Evolutionary conservation across 1,140 invertebrate species (phyloP), one percentile per base, ranked within the genome.

Genomic region (Lepidurus couesii): DNA sequence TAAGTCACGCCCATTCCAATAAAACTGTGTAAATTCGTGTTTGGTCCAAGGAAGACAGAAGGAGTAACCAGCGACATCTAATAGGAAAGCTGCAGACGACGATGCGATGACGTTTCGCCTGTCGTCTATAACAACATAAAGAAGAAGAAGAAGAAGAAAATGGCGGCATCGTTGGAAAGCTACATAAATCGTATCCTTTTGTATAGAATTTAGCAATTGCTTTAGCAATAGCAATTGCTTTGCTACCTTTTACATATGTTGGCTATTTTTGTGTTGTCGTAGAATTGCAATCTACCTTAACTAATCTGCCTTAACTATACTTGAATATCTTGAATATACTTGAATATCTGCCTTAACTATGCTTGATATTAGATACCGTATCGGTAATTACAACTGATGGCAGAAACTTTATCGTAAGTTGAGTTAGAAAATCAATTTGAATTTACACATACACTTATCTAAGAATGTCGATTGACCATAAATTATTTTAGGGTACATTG

Each of bases 331-430:
- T n/a, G n/a, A n/a, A n/a, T n/a, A n/a, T n/a, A n/a, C n/a, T n/a
- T n/a, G n/a, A n/a, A 79, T 78, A 81, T 81, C 82, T 85, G 86
- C 84, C 85, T 86, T 86, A 84, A 84, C 81, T 80, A 76, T 77
- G 81, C 0, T 77, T 42, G 6, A 75, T 81, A 77, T 81, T 80
- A 93, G 92, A 94, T 87, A 95, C 93, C 74, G 95, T 98, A 79
- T 95, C 93, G 73, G 94, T 98, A 80, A 96, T 98, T 78, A 97
- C 95, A 43, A 91, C 95, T 16, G 96, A 98, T 89, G 96, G 96
- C 75, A 88, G 96, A 82, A 96, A 97, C 86, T 97, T 98, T 85
- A 95, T 97, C 81, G 95, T 96, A 86, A 93, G 90, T 89, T 79
- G 76, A 44, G 34, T 34, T 34, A 34, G 53, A 8, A 34, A 75